phyloP scores from a whole-genome alignment of 2,888 invertebrate species.

The Autographa gamma region DNA sequence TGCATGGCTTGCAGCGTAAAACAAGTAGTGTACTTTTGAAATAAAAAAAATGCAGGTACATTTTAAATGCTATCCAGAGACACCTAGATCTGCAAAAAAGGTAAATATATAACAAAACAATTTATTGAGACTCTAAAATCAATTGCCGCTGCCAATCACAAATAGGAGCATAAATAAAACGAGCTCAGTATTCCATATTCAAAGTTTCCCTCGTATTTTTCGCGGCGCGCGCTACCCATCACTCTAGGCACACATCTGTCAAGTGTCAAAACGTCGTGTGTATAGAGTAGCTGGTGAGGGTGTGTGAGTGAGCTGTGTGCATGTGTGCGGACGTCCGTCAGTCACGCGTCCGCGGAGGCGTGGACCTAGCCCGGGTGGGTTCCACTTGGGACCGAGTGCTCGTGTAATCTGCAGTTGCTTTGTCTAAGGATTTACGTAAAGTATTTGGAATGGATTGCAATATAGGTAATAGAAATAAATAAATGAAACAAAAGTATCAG shows the following conservation, averaged over 20 bases:
- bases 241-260: constrained; percentile 59
- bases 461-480: no score
- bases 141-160: constrained; percentile 54
- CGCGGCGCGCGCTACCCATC: constrained; percentile 55
- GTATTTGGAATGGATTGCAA: background rate
- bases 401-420: background rate
- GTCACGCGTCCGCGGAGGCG: constrained; percentile 77
- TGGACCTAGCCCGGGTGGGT: constrained; percentile 63
- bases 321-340: constrained; percentile 77
- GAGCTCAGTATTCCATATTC: constrained; percentile 57
- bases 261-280: constrained; percentile 55
- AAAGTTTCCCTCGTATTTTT: constrained; percentile 59
- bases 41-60: background rate
- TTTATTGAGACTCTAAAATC: constrained; percentile 43
- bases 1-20: background rate
- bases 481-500: no score
- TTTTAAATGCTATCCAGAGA: background rate
- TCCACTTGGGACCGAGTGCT: constrained; percentile 51
- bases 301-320: constrained; percentile 49
- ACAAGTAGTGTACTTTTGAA: background rate
- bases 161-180: constrained; percentile 58
- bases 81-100: background rate
- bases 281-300: constrained; percentile 29
- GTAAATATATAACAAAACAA: constrained; percentile 3
- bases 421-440: background rate